Conservation (phyloP, 1,140 invertebrate genomes). For the Diorhabda carinulata region DNA sequence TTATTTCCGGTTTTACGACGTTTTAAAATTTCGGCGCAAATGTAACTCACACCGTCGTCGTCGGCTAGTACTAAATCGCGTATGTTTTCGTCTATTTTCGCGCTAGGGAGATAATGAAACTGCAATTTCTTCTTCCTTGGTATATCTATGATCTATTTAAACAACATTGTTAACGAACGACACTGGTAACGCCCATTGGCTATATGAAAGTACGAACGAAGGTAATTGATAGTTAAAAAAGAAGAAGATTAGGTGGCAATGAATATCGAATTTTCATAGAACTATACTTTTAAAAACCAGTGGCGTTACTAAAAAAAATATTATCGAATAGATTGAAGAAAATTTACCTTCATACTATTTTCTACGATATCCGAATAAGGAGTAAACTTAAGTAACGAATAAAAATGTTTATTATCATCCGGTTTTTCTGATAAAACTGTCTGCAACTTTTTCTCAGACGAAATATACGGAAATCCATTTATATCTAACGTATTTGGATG, state of each 20-base stretch:
- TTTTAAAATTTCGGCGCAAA: slow-evolving; percentile 23
- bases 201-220: too few relatives aligned
- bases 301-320: too few relatives aligned
- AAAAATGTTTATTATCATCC: slow-evolving; percentile 24
- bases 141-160: slow-evolving; percentile 17
- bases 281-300: too few relatives aligned
- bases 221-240: too few relatives aligned
- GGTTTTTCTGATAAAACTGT: slow-evolving; percentile 26
- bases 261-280: too few relatives aligned
- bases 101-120: slow-evolving; percentile 8
- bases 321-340: too few relatives aligned
- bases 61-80: slow-evolving; percentile 17
- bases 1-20: slow-evolving; percentile 9
- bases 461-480: slow-evolving; percentile 14
- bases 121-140: slow-evolving; percentile 27
- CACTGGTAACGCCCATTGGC: too few relatives aligned
- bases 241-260: too few relatives aligned
- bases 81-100: slow-evolving; percentile 4
- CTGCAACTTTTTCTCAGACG: slow-evolving; percentile 26
- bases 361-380: slow-evolving; percentile 30
- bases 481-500: slow-evolving; percentile 27
- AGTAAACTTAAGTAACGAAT: slow-evolving; percentile 24
- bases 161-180: too few relatives aligned
- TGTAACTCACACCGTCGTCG: slow-evolving; percentile 29
- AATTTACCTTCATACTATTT: slow-evolving; percentile 17